Evolutionary conservation across 2,888 invertebrate genomes (phyloP), one percentile per base, ranked within the genome.

Genomic region (Endotricha flammealis): DNA sequence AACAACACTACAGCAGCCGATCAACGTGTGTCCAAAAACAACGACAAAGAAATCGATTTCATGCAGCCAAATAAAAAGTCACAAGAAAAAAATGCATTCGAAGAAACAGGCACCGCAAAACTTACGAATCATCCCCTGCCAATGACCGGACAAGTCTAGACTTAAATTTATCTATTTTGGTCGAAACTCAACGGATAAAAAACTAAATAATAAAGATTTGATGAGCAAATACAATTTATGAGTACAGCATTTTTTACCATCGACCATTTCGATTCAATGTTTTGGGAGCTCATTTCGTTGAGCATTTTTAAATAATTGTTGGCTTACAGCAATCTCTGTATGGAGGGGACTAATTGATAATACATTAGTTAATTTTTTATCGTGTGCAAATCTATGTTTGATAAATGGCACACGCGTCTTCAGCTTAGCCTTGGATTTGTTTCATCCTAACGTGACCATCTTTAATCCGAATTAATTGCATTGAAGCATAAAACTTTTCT

Each of bases 71-170:
- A 67, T 61, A 71, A 73, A 73, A 75, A 76, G 59, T 45, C 36
- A 49, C 53, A 57, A 49, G 46, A 61, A 75, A 75, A 70, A 76
- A 73, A 63, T 76, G 75, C 78, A 80, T 64, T 71, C 60, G 62
- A 53, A 64, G 57, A 67, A 63, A 65, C 56, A 57, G 54, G 31
- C 53, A 53, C 46, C 45, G 49, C 59, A 58, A 85, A 80, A 80
- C 50, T 77, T 70, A 77, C 82, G 52, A 79, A 69, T 85, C 85
- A 85, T 83, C 83, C 83, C 81, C 79, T 69, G 80, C 46, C 81
- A 83, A 73, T 73, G 80, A 81, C 75, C 82, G 57, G n/a, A 12
- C 7, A 56, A 59, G 73, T 75, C 81, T 79, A 81, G 79, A 78
- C 72, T 50, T 45, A 53, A 56, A 41, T 55, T 58, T 60, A 57